These are phyloP conservation scores for Sorex fumeus DNA, from an alignment of 2,113 vertebrate species.

Conservation along the genomic window DNA sequence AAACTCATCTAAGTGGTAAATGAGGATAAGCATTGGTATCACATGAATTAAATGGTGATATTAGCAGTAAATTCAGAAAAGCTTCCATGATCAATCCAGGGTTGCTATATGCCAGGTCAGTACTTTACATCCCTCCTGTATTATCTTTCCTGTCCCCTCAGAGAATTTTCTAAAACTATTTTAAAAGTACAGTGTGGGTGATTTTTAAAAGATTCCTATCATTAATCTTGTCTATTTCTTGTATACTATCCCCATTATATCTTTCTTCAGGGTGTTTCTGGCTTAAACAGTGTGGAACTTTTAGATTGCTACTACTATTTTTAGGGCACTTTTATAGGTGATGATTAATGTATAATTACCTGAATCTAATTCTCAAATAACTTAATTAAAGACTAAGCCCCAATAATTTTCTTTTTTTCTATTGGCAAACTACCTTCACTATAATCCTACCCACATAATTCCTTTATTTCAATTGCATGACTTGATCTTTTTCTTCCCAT, in stretches of 20 bases:
- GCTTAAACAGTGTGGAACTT: not conserved
- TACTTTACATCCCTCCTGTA: too few relatives aligned
- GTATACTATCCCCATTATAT: not conserved
- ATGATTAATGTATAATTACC: not conserved
- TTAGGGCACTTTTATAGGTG: not conserved
- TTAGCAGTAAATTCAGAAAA: not conserved
- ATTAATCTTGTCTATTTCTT: conserved; percentile 30
- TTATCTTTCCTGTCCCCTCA: not conserved
- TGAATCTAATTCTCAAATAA: not conserved
- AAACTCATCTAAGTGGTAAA: too few relatives aligned
- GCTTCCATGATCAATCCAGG: too few relatives aligned
- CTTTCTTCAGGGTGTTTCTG: not conserved
- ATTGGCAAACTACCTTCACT: not conserved
- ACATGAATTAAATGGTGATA: not conserved
- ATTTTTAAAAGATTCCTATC: not conserved
- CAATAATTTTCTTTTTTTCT: conserved; percentile 17
- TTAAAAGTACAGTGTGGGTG: not conserved
- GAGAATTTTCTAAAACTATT: conserved; percentile 27
- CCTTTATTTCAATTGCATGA: not conserved
- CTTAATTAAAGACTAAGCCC: not conserved
- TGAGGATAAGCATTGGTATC: too few relatives aligned
- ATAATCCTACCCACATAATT: not conserved
- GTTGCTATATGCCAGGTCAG: too few relatives aligned
- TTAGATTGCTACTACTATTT: not conserved
- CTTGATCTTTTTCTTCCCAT: not conserved